phyloP scores from a whole-genome alignment of 2,888 invertebrate genomes.

The Pandemis heparana region DNA sequence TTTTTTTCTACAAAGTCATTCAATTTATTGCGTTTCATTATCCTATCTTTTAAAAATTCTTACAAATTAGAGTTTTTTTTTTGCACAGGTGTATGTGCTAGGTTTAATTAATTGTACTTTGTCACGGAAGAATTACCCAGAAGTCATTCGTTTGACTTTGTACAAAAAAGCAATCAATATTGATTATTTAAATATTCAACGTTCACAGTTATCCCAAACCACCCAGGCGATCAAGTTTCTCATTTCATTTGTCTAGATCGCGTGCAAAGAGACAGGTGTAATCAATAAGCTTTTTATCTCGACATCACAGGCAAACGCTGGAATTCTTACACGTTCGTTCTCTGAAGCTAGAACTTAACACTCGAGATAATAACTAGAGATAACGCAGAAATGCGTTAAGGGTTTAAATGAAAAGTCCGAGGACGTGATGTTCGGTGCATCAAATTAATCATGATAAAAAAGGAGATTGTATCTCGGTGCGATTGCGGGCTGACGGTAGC shows the following conservation, averaged over 20 bases:
- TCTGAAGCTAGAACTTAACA: conserved; percentile 64
- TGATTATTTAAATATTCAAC: conserved; percentile 62
- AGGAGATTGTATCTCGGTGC: conserved; percentile 20
- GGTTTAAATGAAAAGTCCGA: conserved; percentile 38
- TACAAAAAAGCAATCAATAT: conserved; percentile 37
- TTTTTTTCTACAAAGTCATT: neutral
- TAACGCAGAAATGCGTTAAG: conserved; percentile 41
- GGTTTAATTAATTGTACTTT: neutral
- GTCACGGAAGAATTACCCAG: neutral
- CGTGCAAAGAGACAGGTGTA: conserved; percentile 72
- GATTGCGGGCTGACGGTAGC: conserved; percentile 25
- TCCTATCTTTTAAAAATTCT: neutral
- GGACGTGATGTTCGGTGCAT: conserved; percentile 40
- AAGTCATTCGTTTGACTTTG: neutral
- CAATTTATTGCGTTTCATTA: neutral
- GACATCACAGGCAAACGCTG: conserved; percentile 71
- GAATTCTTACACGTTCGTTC: conserved; percentile 81
- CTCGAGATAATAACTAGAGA: conserved; percentile 50
- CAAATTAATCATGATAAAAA: conserved; percentile 38
- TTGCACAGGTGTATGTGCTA: neutral
- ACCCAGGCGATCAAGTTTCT: conserved; percentile 77
- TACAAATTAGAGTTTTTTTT: neutral
- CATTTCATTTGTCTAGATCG: conserved; percentile 83
- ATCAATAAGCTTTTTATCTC: conserved; percentile 83
- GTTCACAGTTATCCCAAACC: conserved; percentile 61